Conservation (phyloP, 2,888 invertebrate species). For the Euzophera pinguis region DNA sequence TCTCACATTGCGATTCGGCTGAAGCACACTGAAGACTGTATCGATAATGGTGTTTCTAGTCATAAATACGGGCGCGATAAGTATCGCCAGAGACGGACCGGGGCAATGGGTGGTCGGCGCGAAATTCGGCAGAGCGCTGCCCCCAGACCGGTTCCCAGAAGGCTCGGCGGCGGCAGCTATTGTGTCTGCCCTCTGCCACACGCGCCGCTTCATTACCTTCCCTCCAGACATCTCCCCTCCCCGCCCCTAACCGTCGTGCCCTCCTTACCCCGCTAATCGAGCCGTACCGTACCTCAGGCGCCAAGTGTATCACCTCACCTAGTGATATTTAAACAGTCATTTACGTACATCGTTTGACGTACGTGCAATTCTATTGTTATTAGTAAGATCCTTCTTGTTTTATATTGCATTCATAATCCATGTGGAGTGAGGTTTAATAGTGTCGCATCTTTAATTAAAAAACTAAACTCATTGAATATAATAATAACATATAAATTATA, state of each 20-base stretch:
- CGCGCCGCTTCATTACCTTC: conserved; percentile 63
- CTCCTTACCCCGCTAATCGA: conserved; percentile 19
- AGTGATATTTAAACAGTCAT: conserved; percentile 23
- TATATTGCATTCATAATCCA: not conserved
- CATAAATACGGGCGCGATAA: conserved; percentile 73
- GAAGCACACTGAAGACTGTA: conserved; percentile 40
- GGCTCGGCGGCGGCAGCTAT: conserved; percentile 65
- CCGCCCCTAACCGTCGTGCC: conserved; percentile 16
- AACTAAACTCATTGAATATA: too few species aligned
- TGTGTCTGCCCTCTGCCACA: conserved; percentile 71
- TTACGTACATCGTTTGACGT: conserved; percentile 20
- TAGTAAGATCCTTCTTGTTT: too few species aligned
- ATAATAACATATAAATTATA: too few species aligned
- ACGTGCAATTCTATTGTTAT: not conserved
- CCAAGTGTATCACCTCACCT: conserved; percentile 38
- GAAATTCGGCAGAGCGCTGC: conserved; percentile 73
- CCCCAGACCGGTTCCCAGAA: conserved; percentile 72
- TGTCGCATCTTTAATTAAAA: too few species aligned
- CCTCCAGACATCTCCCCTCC: conserved; percentile 32
- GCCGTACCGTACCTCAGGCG: conserved; percentile 33
- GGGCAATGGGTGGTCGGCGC: conserved; percentile 74
- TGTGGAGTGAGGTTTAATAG: too few species aligned
- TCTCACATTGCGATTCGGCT: conserved; percentile 48
- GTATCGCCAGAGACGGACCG: conserved; percentile 52
- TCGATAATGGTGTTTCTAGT: conserved; percentile 63